Conservation (phyloP, 2,113 vertebrate species). For the Dissostichus mawsoni region DNA sequence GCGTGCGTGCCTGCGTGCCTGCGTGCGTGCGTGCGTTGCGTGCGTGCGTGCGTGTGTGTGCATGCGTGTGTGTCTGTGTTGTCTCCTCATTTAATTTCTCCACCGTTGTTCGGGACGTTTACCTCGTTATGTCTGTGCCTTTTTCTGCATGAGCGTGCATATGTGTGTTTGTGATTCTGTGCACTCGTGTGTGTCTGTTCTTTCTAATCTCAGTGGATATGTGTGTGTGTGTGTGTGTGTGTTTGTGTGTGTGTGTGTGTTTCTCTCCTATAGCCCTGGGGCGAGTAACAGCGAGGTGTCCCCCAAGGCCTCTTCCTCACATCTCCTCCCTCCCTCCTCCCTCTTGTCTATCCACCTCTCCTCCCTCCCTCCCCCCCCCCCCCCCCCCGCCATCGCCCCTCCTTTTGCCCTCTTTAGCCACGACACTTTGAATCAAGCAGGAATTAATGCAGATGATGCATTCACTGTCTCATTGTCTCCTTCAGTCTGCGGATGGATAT, state of each 20-base stretch:
- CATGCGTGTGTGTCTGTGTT: constrained; percentile 1
- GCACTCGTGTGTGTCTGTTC: constrained; percentile 59
- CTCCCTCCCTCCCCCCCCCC: constrained; percentile 2
- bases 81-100: constrained; percentile 49
- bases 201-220: constrained; percentile 63
- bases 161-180: constrained; percentile 64
- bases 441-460: constrained; percentile 78
- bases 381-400: constrained; percentile 42
- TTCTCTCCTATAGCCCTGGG: constrained; percentile 43
- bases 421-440: constrained; percentile 76
- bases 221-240: constrained; percentile 41
- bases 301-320: constrained; percentile 51
- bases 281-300: constrained; percentile 43
- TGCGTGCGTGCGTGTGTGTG: not conserved
- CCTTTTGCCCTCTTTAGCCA: constrained; percentile 78
- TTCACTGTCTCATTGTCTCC: constrained; percentile 72
- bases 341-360: constrained; percentile 34
- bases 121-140: constrained; percentile 66
- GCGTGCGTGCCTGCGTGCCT: not conserved
- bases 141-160: constrained; percentile 73
- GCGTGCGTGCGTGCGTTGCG: not conserved
- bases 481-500: constrained; percentile 56
- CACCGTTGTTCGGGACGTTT: constrained; percentile 55
- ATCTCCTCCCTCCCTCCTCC: constrained; percentile 12
- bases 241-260: constrained; percentile 46